Evolutionary conservation across 2,113 vertebrate species (phyloP), one percentile per base, ranked within the genome.

Genomic region (Oreochromis aureus): DNA sequence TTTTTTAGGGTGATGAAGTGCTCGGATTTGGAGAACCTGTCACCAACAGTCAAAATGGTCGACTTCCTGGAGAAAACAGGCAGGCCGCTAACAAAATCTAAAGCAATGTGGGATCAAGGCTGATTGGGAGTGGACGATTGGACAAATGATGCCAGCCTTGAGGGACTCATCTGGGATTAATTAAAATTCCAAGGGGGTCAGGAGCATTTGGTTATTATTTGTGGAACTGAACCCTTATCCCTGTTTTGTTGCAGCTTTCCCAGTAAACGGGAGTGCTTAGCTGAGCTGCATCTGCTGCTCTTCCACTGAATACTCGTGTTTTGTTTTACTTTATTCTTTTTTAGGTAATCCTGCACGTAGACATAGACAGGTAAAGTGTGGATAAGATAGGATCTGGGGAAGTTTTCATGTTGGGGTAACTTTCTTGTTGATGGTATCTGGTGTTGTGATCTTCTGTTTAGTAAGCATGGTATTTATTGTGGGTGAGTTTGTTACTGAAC

Each of bases 391-490:
- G 61, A 1, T 39, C 32, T 69, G 39, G 61, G 34, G 63, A 69
- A 41, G 63, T 69, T 39, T 22, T 34, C 34, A 69, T 69, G 63
- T 22, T 69, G 0, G 61, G 32, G 0, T 12, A 66, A 66, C 0
- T 6, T 66, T 66, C 32, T 66, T 7, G 61, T 36, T 66, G 61
- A 66, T 66, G 10, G 2, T 32, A 66, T 66, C 59, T 36, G 59
- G 32, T 32, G 32, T 36, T 18, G 2, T 63, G 59, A n/a, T 63
- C 32, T 39, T 36, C 36, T 36, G 18, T 66, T 66, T 66, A 36
- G 61, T 66, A 36, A 66, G 32, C 18, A 22, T 69, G 34, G 2
- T 69, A 39, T 69, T 69, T 39, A 12, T 39, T 69, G 22, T 13
- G 19, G 63, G 34, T 39, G n/a, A 39, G 63, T 69, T 13, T 69